These are phyloP conservation scores for Chiridota heheva DNA, from an alignment of 35 echinoderm and acorn worm genomes.

Conservation along the genomic window DNA sequence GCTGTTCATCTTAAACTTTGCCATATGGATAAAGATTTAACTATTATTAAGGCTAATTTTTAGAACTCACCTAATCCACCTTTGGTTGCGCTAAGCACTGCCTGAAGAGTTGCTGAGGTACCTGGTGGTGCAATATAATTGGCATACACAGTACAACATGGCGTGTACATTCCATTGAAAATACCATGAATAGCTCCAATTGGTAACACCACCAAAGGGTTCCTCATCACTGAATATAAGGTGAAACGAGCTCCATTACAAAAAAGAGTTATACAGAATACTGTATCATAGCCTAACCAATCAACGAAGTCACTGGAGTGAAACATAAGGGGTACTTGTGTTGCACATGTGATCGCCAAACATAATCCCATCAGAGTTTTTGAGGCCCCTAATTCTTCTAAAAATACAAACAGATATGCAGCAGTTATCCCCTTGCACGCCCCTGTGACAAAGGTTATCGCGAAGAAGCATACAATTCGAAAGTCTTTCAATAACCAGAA, in stretches of 20 bases:
- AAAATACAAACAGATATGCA: slow-evolving; percentile 67
- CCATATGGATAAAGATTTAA: too few species aligned
- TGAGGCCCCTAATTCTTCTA: slow-evolving; percentile 53
- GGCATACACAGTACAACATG: slow-evolving; percentile 27
- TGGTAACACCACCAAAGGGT: slow-evolving; percentile 44
- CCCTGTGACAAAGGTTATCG: background rate
- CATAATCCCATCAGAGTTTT: slow-evolving; percentile 75
- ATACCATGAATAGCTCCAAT: slow-evolving; percentile 38
- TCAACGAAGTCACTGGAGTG: slow-evolving; percentile 43
- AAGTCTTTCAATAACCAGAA: background rate
- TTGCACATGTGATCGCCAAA: slow-evolving; percentile 48
- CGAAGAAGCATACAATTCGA: background rate
- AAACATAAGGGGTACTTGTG: slow-evolving; percentile 68
- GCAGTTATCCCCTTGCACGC: background rate
- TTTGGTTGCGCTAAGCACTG: background rate
- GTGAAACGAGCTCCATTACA: slow-evolving; percentile 36
- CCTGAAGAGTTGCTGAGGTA: slow-evolving; percentile 42
- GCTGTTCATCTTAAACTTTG: too few species aligned
- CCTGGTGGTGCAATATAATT: slow-evolving; percentile 32
- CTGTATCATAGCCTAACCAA: slow-evolving; percentile 3
- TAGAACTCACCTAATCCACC: slow-evolving; percentile 16
- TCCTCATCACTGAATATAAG: slow-evolving; percentile 35
- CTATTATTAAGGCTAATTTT: too few species aligned
- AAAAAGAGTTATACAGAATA: slow-evolving; percentile 30
- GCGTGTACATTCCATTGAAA: slow-evolving; percentile 13